Evolutionary conservation across 2,888 invertebrate genomes (phyloP).

Genomic region (Lapara coniferarum): DNA sequence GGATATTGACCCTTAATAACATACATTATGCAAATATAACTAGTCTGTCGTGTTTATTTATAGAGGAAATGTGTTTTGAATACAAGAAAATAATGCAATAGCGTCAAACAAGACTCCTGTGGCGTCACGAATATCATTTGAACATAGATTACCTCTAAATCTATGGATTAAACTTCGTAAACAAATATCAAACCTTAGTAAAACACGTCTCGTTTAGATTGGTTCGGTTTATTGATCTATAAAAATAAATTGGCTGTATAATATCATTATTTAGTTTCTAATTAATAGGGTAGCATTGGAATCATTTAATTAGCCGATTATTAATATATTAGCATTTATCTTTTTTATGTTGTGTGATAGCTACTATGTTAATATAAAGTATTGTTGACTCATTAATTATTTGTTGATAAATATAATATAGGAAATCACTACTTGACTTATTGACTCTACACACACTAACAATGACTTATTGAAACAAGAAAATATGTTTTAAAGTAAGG

Average conservation of each 20-base stretch:
- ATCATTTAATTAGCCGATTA: conserved; percentile 13
- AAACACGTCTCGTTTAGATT: conserved; percentile 12
- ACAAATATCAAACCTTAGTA: conserved; percentile 15
- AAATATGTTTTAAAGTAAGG: no score
- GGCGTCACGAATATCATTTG: conserved; percentile 1
- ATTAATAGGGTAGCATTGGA: conserved; percentile 10
- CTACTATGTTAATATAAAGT: neutral
- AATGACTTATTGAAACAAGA: no score
- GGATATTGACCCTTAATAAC: neutral
- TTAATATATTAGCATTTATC: conserved; percentile 3
- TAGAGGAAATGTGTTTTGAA: conserved; percentile 19
- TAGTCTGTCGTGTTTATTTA: conserved; percentile 9
- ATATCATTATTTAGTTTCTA: conserved; percentile 16
- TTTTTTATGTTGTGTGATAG: neutral
- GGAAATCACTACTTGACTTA: neutral
- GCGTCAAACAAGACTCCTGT: conserved; percentile 8
- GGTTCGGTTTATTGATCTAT: conserved; percentile 21
- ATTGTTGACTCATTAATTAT: neutral
- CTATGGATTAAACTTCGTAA: neutral
- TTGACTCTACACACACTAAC: no score
- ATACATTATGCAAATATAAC: conserved; percentile 12
- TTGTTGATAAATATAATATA: neutral
- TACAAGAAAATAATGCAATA: conserved; percentile 17
- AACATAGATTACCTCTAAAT: neutral
- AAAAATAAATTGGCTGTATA: conserved; percentile 17